phyloP scores from a whole-genome alignment of 2,888 invertebrate species.

The Synanthedon tipuliformis region DNA sequence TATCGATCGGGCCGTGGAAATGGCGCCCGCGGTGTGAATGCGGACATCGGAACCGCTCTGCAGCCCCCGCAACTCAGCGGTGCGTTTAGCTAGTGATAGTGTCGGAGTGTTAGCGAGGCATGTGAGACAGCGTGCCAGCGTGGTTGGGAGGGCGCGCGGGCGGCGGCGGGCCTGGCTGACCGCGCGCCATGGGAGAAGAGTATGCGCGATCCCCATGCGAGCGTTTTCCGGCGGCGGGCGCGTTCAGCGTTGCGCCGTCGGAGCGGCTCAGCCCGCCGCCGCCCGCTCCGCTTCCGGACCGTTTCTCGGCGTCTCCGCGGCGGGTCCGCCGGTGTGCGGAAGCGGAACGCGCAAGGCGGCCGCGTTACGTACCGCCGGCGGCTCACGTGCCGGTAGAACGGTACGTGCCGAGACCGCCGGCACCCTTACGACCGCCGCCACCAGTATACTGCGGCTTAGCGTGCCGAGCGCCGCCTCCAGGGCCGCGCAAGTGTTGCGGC shows the following conservation, averaged over 20 bases:
- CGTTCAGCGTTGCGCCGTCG: conserved; percentile 74
- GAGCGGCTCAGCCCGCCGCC: conserved; percentile 74
- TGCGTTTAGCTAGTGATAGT: conserved; percentile 48
- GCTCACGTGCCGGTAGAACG: conserved; percentile 80
- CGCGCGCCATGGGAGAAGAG: conserved; percentile 68
- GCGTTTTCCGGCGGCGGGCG: conserved; percentile 67
- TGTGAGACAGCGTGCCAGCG: conserved; percentile 53
- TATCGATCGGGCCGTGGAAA: conserved; percentile 59
- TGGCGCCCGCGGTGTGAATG: conserved; percentile 66
- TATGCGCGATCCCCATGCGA: conserved; percentile 68
- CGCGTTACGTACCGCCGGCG: conserved; percentile 75
- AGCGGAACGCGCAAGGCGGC: conserved; percentile 73
- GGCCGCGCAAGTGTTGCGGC: conserved; percentile 56
- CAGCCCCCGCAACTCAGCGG: conserved; percentile 45
- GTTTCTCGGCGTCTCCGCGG: conserved; percentile 68
- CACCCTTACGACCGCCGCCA: conserved; percentile 54
- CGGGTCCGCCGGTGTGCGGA: conserved; percentile 75
- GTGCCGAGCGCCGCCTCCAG: conserved; percentile 52
- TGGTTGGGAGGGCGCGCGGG: conserved; percentile 57
- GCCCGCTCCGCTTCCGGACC: conserved; percentile 73
- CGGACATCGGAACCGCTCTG: conserved; percentile 59
- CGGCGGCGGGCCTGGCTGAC: conserved; percentile 62
- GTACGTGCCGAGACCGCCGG: conserved; percentile 74
- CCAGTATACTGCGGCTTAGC: conserved; percentile 69
- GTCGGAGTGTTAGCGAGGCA: conserved; percentile 51